These are phyloP conservation scores for Xiphophorus birchmanni DNA, from an alignment of 2,797 vertebrate species.

Conservation along the genomic window DNA sequence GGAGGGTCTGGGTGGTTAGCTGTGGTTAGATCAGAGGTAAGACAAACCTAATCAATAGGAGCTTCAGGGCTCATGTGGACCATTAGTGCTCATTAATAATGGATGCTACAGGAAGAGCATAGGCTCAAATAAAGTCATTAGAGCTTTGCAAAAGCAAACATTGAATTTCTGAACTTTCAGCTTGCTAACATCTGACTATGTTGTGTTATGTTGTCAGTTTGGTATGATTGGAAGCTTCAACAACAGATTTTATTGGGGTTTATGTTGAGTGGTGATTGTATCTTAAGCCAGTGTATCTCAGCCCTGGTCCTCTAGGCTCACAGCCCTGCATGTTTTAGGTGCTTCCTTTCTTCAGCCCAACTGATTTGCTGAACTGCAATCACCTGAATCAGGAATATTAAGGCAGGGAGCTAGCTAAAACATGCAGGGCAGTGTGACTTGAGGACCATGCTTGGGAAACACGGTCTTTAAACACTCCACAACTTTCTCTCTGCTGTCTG, in stretches of 20 bases:
- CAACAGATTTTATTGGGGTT: neutral
- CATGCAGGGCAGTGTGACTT: neutral
- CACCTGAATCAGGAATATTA: too few relatives aligned
- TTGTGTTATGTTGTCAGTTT: neutral
- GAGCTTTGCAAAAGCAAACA: conserved; percentile 20
- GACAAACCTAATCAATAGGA: conserved; percentile 68
- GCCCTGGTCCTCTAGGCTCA: too few relatives aligned
- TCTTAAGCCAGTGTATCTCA: neutral
- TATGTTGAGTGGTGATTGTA: neutral
- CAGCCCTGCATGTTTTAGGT: too few relatives aligned
- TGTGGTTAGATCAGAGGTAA: conserved; percentile 63
- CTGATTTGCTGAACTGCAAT: too few relatives aligned
- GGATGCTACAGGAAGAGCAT: conserved; percentile 37
- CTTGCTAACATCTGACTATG: neutral
- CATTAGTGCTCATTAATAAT: conserved; percentile 78
- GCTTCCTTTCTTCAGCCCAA: too few relatives aligned
- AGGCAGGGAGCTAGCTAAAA: neutral
- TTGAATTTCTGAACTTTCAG: neutral
- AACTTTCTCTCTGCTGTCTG: neutral
- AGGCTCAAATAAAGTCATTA: conserved; percentile 54
- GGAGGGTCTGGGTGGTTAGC: neutral
- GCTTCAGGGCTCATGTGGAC: conserved; percentile 20
- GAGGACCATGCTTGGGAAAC: neutral
- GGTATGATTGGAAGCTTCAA: neutral
- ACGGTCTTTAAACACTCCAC: neutral